phyloP scores from a whole-genome alignment of 2,888 invertebrate genomes.

The Drosophila merina region DNA sequence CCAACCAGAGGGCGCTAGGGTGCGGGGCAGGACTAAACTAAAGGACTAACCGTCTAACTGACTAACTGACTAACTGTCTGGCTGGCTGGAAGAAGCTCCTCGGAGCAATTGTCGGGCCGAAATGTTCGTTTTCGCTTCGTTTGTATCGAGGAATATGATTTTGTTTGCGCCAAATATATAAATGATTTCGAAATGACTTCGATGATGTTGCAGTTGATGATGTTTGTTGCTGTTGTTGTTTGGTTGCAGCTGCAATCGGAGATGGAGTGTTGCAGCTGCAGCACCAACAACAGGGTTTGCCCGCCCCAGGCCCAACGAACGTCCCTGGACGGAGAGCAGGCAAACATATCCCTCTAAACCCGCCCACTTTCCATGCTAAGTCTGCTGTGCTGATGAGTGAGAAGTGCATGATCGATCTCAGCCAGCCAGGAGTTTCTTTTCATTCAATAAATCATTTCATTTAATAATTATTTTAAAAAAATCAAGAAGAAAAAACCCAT shows the following conservation, averaged over 20 bases:
- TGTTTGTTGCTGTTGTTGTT: constrained; percentile 40
- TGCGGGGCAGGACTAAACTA: constrained; percentile 6
- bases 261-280: constrained; percentile 39
- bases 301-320: constrained; percentile 38
- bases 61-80: constrained; percentile 19
- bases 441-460: background rate
- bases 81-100: constrained; percentile 47
- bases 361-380: constrained; percentile 81
- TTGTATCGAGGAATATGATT: constrained; percentile 62
- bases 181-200: constrained; percentile 52
- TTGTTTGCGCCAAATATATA: constrained; percentile 30
- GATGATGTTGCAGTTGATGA: constrained; percentile 45
- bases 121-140: constrained; percentile 42
- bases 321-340: constrained; percentile 51
- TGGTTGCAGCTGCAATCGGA: constrained; percentile 29
- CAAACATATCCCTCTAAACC: constrained; percentile 81
- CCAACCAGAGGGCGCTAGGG: constrained; percentile 56
- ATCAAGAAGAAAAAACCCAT: constrained; percentile 48
- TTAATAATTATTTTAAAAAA: constrained; percentile 1
- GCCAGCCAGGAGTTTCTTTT: constrained; percentile 18
- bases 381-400: constrained; percentile 57
- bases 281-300: constrained; percentile 55
- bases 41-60: constrained; percentile 9
- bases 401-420: constrained; percentile 50
- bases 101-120: constrained; percentile 68